Conservation (phyloP, 2,113 vertebrate species). For the Nerophis lumbriciformis region DNA sequence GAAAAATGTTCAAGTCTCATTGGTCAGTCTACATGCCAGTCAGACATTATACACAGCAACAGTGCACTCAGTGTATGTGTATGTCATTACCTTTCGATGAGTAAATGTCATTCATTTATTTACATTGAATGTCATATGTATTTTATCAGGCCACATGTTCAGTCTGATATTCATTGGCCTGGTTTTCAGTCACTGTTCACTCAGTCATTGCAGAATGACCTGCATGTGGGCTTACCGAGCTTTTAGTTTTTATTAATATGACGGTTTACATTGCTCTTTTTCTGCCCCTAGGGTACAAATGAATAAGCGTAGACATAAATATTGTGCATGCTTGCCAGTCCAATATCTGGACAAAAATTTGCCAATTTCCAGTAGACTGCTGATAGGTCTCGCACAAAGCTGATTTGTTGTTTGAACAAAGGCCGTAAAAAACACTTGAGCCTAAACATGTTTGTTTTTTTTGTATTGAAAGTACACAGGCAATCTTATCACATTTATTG, state of each 20-base stretch:
- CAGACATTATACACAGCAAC: too few species aligned
- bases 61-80: too few species aligned
- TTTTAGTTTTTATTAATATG: background rate
- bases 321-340: conserved; percentile 47
- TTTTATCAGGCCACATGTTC: too few species aligned
- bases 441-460: background rate
- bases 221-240: background rate
- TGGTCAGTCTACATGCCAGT: too few species aligned
- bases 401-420: conserved; percentile 52
- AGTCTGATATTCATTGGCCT: background rate
- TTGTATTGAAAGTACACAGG: conserved; percentile 5
- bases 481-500: conserved; percentile 15
- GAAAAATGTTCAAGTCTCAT: too few species aligned
- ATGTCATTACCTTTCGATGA: too few species aligned
- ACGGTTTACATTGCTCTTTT: background rate
- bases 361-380: conserved; percentile 58
- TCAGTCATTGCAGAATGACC: too few species aligned
- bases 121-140: too few species aligned
- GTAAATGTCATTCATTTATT: too few species aligned
- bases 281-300: conserved; percentile 24
- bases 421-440: conserved; percentile 38
- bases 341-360: conserved; percentile 51
- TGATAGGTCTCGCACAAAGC: conserved; percentile 39
- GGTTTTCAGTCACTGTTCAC: background rate
- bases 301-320: background rate